Percentiles rank a stretch among this genome's conserved stretches.
Conservation (phyloP, 2,797 vertebrate species). For the Smutsia gigantea region DNA sequence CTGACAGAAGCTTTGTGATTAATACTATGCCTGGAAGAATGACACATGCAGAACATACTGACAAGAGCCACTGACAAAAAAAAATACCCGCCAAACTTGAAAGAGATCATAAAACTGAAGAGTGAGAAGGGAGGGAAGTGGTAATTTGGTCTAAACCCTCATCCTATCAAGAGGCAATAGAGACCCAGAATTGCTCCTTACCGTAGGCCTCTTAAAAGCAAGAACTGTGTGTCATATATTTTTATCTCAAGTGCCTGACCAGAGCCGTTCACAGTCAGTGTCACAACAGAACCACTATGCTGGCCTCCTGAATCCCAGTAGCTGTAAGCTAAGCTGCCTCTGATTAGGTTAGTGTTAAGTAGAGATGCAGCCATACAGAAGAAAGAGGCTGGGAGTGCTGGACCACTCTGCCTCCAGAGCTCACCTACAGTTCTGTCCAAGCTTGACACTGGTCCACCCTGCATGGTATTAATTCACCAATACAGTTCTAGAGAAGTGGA, state of each 20-base stretch:
- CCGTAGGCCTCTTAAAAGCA: background rate
- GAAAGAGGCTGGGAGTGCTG: background rate
- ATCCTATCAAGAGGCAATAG: background rate
- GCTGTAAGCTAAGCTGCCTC: background rate
- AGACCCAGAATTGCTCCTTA: background rate
- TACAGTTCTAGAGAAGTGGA: background rate
- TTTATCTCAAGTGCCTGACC: background rate
- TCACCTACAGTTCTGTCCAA: background rate
- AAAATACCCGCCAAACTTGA: background rate
- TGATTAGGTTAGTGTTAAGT: background rate
- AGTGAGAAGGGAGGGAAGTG: background rate
- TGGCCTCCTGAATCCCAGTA: background rate
- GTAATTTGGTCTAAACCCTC: background rate
- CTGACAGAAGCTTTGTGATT: background rate
- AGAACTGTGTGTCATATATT: background rate
- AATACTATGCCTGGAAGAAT: background rate
- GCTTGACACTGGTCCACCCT: background rate
- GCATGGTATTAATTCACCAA: background rate
- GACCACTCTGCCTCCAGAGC: background rate
- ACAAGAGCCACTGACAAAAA: background rate
- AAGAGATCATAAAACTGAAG: background rate
- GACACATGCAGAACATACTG: background rate
- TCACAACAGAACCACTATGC: background rate
- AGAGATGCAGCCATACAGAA: background rate
- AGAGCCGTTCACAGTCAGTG: background rate